phyloP scores from a whole-genome alignment of 2,888 invertebrate genomes.

The Drosophila quasianomalipes region DNA sequence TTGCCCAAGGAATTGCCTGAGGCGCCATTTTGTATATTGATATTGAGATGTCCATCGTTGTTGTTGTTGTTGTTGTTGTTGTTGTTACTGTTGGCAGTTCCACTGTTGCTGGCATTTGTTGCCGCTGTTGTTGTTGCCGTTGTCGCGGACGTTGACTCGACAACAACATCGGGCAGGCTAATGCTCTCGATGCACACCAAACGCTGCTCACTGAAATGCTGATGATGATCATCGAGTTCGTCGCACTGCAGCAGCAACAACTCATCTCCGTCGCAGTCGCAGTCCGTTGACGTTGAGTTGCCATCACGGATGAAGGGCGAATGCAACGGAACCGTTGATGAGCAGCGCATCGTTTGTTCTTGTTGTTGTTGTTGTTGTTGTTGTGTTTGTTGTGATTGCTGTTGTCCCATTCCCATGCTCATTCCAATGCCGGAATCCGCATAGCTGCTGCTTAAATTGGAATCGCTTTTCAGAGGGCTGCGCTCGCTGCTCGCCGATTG shows the following conservation, averaged over 20 bases:
- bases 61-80: slow-evolving; percentile 46
- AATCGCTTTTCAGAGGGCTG: slow-evolving; percentile 80
- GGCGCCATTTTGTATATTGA: slow-evolving; percentile 82
- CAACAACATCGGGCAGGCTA: slow-evolving; percentile 85
- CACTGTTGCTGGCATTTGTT: slow-evolving; percentile 27
- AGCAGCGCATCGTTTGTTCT: slow-evolving; percentile 48
- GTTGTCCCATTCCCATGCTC: slow-evolving; percentile 2
- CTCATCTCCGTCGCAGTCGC: slow-evolving; percentile 82
- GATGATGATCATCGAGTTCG: slow-evolving; percentile 78
- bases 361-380: slow-evolving; percentile 26
- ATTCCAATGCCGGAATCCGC: slow-evolving; percentile 83
- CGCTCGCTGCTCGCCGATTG: slow-evolving; percentile 73
- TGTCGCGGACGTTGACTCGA: slow-evolving; percentile 83
- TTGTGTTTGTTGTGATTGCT: slow-evolving; percentile 1
- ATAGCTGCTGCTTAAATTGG: slow-evolving; percentile 82
- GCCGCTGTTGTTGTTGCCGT: slow-evolving; percentile 33
- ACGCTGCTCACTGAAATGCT: slow-evolving; percentile 76
- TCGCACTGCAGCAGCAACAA: slow-evolving; percentile 82
- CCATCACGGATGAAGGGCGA: slow-evolving; percentile 81
- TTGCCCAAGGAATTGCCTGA: slow-evolving; percentile 82
- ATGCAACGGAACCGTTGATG: slow-evolving; percentile 46
- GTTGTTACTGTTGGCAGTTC: slow-evolving; percentile 28
- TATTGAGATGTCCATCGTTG: slow-evolving; percentile 82
- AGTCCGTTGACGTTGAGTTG: slow-evolving; percentile 75
- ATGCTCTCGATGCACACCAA: slow-evolving; percentile 85